Conservation (phyloP, 2,888 invertebrate species). For the Eupithecia inturbata region DNA sequence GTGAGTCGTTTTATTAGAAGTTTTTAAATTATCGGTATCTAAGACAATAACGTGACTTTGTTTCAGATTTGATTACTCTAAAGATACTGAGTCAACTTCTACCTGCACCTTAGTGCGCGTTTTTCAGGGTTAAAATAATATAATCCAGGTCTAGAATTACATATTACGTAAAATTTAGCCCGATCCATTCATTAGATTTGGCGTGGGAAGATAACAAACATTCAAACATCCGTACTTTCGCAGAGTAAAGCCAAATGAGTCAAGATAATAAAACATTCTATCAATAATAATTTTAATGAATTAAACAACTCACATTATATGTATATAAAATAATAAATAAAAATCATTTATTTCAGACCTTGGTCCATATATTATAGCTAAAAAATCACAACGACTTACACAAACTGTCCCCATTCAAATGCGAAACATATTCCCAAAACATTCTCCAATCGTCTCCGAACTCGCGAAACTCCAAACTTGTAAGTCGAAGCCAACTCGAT, state of each 20-base stretch:
- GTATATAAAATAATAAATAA: too few species aligned
- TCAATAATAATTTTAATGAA: background rate
- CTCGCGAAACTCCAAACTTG: slow-evolving; percentile 26
- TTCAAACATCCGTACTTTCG: background rate
- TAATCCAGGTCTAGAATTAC: background rate
- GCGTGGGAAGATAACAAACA: background rate
- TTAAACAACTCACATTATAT: background rate
- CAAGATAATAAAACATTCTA: background rate
- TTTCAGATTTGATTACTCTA: background rate
- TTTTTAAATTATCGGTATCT: background rate
- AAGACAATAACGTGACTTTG: background rate
- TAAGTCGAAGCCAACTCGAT: slow-evolving; percentile 33
- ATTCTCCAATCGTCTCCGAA: slow-evolving; percentile 30
- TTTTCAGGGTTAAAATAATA: too few species aligned
- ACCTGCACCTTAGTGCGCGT: too few species aligned
- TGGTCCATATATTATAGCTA: too few species aligned
- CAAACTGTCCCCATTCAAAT: background rate
- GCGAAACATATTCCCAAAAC: background rate
- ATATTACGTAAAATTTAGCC: background rate
- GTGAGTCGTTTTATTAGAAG: background rate
- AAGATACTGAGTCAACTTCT: background rate
- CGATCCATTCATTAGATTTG: background rate
- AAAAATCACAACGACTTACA: background rate
- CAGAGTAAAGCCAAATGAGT: background rate
- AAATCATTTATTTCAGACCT: too few species aligned